These are phyloP conservation scores for Tinea pellionella DNA, from an alignment of 2,888 invertebrate species.

Conservation along the genomic window DNA sequence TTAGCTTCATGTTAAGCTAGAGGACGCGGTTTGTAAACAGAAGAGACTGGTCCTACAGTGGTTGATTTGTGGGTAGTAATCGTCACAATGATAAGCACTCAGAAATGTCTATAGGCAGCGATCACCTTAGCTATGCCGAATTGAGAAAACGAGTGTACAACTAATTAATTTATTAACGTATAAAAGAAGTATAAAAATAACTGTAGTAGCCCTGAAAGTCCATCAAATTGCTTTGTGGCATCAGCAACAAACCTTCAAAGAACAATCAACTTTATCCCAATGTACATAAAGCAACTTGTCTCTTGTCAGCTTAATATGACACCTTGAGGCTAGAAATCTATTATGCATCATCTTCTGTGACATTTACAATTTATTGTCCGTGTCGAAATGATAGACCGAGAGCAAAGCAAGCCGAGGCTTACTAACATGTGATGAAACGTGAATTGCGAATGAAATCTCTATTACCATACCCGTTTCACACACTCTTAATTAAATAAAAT, in stretches of 20 bases:
- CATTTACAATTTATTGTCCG: conserved; percentile 57
- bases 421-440: background rate
- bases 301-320: conserved; percentile 26
- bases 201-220: background rate
- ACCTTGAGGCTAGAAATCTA: conserved; percentile 44
- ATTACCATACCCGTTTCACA: too few relatives aligned
- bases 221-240: conserved; percentile 15
- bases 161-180: too few relatives aligned
- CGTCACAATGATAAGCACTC: too few relatives aligned
- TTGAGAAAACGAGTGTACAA: too few relatives aligned
- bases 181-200: background rate
- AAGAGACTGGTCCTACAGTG: too few relatives aligned
- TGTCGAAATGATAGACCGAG: conserved; percentile 47
- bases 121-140: too few relatives aligned
- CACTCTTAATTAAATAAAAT: too few relatives aligned
- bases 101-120: too few relatives aligned
- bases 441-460: background rate
- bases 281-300: conserved; percentile 20
- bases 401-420: conserved; percentile 22
- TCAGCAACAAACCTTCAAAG: conserved; percentile 19
- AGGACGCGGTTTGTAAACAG: too few relatives aligned
- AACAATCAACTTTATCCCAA: conserved; percentile 22
- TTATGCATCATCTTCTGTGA: conserved; percentile 56
- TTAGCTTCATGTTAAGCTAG: too few relatives aligned
- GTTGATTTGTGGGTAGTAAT: too few relatives aligned